Evolutionary conservation across 2,113 vertebrate genomes (phyloP), one percentile per base, ranked within the genome.

Genomic region (Hippolais icterina): DNA sequence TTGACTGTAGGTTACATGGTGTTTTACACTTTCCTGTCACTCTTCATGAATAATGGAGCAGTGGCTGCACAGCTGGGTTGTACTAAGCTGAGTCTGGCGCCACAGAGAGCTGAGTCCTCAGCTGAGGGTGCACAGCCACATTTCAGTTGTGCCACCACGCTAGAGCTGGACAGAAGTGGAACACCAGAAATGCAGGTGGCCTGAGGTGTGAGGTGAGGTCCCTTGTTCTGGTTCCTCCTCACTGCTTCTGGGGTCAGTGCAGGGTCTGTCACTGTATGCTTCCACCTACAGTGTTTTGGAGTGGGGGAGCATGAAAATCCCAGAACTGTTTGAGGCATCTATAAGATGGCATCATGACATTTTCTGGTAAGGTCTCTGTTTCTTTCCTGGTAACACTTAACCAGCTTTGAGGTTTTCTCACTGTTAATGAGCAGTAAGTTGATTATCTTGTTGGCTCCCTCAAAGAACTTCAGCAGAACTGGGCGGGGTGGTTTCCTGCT

Each of bases 161-260:
- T 6, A 6, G 35, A 52, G 33, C 33, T 39, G 31, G 57, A 28
- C 29, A 66, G 61, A 63, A 54, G 24, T 18, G 56, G 52, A 65
- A 31, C 10, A 23, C 46, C n/a, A 19, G 1, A 47, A 68, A 37
- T 18, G 19, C 44, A 18, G 12, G 35, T n/a, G 69, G 81, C 0
- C 1, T 37, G 2, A 18, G 2, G 2, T 35, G 31, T 19, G 70
- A 11, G 17, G 2, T 14, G 17, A 11, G 22, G 33, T 66, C 33
- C 39, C 56, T 21, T 6, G 5, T 46, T 31, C 31, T 4, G 4
- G 27, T 18, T 64, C 49, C 24, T 86, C 50, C 63, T 42, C 16
- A 1, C 28, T 18, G 39, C 18, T 41, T 22, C 69, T 69, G 42
- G 23, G n/a, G 9, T 68, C 1, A 3, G 4, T 1, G 4, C 16